Base-by-base conservation (phyloP, 2,888 invertebrate genomes). In the Odontothrips loti region DNA sequence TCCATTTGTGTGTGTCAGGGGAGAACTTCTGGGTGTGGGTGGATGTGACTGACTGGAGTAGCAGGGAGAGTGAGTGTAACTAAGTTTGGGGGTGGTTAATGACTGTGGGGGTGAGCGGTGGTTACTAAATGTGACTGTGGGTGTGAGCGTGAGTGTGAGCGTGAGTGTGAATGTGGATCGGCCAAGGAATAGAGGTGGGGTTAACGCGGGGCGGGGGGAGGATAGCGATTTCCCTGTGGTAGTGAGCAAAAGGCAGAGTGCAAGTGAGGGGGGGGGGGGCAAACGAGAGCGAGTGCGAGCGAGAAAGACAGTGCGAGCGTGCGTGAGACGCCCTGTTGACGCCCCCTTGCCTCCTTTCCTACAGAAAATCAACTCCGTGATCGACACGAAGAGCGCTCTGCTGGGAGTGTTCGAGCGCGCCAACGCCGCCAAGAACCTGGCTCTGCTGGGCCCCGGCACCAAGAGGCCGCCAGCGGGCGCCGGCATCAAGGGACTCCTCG, bases 291-390 rank as follows among this genome's bases (percentile, higher is more conserved):
- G 58, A 8, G 58, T 15, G 58, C 0, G 58, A 58, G 58, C 0
- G 17, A 58, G 17, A 4, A 15, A 17, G 58, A 6, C 20, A 15
- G 58, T 10, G 58, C 6, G 58, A 20, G 58, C 10, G 11, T 2
- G 58, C 6, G 58, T 17, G 58, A 58, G 58, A 58, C 11, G n/a
- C 20, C 58, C 58, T n/a, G 58, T 2, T 58, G 58, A 58, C 58
- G 58, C 34, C 34, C n/a, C 34, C 58, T 58, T 58, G 20, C 58
- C 75, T n/a, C 79, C 23, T 80, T 80, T 83, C 84, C 86, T 90
- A 83, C 90, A 95, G 95, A 95, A 95, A 93, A 90, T 95, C 89
- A 94, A 95, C 89, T 92, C 92, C 83, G 90, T 94, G 87, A 90
- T 95, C 88, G 95, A 95, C 86, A 91, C 94, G 80, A 95, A 95